Evolutionary conservation across 2,113 vertebrate genomes (phyloP), one percentile per base, ranked within the genome.

Genomic region (Macquaria australasica): DNA sequence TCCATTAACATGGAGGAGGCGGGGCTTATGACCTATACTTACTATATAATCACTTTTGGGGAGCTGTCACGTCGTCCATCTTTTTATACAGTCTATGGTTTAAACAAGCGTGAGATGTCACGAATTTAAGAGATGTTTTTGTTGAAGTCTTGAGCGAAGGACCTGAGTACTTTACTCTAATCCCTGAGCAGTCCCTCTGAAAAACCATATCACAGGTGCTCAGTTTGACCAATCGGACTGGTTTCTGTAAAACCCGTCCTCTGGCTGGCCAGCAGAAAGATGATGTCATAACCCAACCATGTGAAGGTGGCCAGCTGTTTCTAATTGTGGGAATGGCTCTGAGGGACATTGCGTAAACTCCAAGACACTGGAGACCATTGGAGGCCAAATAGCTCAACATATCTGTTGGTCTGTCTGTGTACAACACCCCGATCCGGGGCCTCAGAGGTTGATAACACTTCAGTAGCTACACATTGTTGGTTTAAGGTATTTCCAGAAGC

Each of bases 231-330:
- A 83, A 68, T 81, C 4, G 1, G 23, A 50, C 6, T 14, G 9
- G 63, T 75, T 80, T 55, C 41, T 81, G 12, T 12, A 5, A 72
- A 43, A 31, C 62, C 23, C 9, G 50, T 23, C 37, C 21, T 70
- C 18, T 82, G n/a, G 21, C 68, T 78, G 71, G 55, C 39, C 58
- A 60, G 41, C 53, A 62, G 48, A 77, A 41, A 20, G 16, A 53
- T 84, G 48, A 92, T 78, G 75, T 92, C 84, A 81, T 48, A 73
- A 10, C 58, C 66, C 55, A 64, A 45, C 56, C 51, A 82, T 89
- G 85, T 85, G 88, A 93, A 86, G 25, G 31, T 51, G 14, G 14
- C n/a, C 93, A 95, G 85, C 77, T 94, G 92, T 87, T 95, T 91
- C 1, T 81, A 73, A 31, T 87, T 73, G 63, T 77, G 60, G 58